These are phyloP conservation scores for Drosophila nigricruria DNA, from an alignment of 2,888 invertebrate species.

Conservation along the genomic window DNA sequence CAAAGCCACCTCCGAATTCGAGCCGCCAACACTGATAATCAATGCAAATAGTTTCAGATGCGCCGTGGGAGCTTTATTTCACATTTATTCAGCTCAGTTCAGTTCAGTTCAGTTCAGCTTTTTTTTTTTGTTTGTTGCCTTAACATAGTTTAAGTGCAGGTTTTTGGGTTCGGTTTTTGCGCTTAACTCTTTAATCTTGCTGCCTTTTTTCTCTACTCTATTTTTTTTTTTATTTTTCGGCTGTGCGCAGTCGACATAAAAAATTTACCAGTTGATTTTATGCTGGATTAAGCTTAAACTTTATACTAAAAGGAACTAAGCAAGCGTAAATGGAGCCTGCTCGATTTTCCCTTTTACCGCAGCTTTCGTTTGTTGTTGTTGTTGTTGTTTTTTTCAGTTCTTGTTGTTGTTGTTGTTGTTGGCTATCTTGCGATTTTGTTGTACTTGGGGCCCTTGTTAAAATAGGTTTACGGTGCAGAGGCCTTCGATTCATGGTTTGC, in stretches of 20 bases:
- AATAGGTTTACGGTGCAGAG: slow-evolving; percentile 70
- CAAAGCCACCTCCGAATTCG: slow-evolving; percentile 14
- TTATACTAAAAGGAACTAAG: slow-evolving; percentile 83
- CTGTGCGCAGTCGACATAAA: slow-evolving; percentile 66
- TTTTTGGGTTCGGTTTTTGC: slow-evolving; percentile 36
- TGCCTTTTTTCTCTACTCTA: slow-evolving; percentile 41
- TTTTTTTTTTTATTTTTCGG: slow-evolving; percentile 41
- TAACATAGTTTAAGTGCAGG: slow-evolving; percentile 33
- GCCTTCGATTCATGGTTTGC: slow-evolving; percentile 57
- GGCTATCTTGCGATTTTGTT: slow-evolving; percentile 50
- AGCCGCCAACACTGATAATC: slow-evolving; percentile 51
- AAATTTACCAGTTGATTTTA: slow-evolving; percentile 82
- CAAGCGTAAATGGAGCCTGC: slow-evolving; percentile 75
- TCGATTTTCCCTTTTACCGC: slow-evolving; percentile 25
- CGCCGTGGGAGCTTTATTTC: slow-evolving; percentile 44
- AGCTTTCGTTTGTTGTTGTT: slow-evolving; percentile 12
- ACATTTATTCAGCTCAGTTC: slow-evolving; percentile 28
- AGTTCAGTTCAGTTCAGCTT: background rate
- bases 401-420: slow-evolving; percentile 30
- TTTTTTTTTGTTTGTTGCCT: slow-evolving; percentile 11
- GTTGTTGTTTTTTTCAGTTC: background rate
- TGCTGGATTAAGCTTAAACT: slow-evolving; percentile 82
- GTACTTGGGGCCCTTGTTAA: slow-evolving; percentile 65
- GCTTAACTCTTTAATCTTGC: slow-evolving; percentile 79
- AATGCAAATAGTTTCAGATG: slow-evolving; percentile 55